Evolutionary conservation across 1,140 invertebrate species (phyloP).

Genomic region (Telenomus remus): DNA sequence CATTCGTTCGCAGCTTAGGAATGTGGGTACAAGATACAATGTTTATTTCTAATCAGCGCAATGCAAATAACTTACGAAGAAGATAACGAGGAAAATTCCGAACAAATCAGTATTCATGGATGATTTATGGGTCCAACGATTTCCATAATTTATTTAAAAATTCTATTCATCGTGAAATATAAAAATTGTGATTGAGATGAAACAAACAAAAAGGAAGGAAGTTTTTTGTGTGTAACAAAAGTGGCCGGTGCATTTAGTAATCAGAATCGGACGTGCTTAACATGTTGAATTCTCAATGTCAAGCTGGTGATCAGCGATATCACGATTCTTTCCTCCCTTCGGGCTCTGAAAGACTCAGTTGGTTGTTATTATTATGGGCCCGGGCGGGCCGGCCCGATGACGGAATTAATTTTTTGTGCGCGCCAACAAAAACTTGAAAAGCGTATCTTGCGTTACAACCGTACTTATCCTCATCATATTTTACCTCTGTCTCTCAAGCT

Average conservation of each 20-base stretch:
- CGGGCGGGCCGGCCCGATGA: slow-evolving; percentile 19
- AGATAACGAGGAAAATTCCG: slow-evolving; percentile 7
- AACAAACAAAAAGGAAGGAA: not conserved
- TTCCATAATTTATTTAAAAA: too few species aligned
- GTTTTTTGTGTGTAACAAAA: not conserved
- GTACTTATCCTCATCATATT: slow-evolving; percentile 8
- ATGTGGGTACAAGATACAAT: slow-evolving; percentile 20
- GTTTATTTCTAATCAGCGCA: slow-evolving; percentile 22
- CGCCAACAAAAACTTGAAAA: slow-evolving; percentile 15
- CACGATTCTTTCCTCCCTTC: slow-evolving; percentile 20
- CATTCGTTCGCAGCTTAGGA: slow-evolving; percentile 11
- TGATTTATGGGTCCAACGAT: not conserved
- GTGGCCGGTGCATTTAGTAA: not conserved
- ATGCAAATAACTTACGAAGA: slow-evolving; percentile 11
- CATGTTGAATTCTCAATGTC: slow-evolving; percentile 23
- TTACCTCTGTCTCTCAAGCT: not conserved
- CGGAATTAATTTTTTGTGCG: slow-evolving; percentile 28
- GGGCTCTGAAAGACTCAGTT: slow-evolving; percentile 11
- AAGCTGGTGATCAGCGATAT: slow-evolving; percentile 20
- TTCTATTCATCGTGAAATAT: too few species aligned
- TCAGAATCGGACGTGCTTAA: slow-evolving; percentile 13
- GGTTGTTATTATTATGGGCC: slow-evolving; percentile 32
- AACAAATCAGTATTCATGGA: slow-evolving; percentile 7
- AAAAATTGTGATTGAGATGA: too few species aligned
- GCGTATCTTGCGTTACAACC: slow-evolving; percentile 13